Base-by-base conservation (phyloP, 2,797 vertebrate species). In the Thaleichthys pacificus region DNA sequence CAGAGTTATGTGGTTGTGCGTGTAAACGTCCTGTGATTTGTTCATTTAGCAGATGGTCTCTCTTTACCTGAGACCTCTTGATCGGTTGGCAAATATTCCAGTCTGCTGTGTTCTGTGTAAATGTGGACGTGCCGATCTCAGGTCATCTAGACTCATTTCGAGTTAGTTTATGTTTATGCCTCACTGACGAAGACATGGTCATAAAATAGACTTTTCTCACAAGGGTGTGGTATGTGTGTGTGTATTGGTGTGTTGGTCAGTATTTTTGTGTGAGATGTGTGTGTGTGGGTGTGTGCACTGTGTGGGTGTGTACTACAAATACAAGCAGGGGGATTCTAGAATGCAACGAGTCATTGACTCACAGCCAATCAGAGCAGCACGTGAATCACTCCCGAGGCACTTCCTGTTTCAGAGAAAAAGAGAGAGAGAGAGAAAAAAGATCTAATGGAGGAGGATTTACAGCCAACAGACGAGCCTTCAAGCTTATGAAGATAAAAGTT, bases 351-450 rank as follows among this genome's bases (percentile, higher is more conserved):
- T 80, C 76, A 82, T 64, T 77, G 80, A 86, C 78, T 83, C 77
- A 72, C 12, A 38, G 74, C 69, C 80, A 71, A 67, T 84, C 80
- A 79, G 72, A 73, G 78, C 19, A 28, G 26, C 61, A 73, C 47
- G 74, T 88, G 85, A 91, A 73, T 91, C 88, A 91, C 83, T 78
- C 70, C 60, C 68, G 54, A 30, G 63, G 70, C 83, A 84, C 87
- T 86, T 89, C 87, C 88, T 87, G 86, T 88, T 85, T 77, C 76
- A 73, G 70, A 61, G 72, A 35, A 35, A 15, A 28, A 32, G 61
- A 15, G 73, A 71, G 66, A 61, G 56, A 14, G 63, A 35, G 63
- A 70, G 24, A 28, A 28, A 28, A 28, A 3, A 58, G 32, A 21
- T 30, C 70, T 57, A 19, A 35, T 61, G 65, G 54, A 69, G 60